Evolutionary conservation across 92 coral and sea anemone genomes (phyloP), one percentile per base, ranked within the genome.

Genomic region (Porites cylindrica): DNA sequence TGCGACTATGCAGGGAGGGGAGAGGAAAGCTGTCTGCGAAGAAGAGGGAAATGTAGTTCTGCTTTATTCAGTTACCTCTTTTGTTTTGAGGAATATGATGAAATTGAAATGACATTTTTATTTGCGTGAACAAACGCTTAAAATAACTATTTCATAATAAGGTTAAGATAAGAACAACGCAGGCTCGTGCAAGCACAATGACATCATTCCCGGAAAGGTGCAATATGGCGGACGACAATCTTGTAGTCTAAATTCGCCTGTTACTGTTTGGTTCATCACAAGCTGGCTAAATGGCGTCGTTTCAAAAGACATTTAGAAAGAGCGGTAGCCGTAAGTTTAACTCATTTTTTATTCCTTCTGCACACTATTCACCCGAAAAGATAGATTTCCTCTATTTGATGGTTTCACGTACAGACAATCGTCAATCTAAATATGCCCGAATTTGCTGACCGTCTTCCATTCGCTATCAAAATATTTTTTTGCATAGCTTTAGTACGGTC

Each of bases 271-370:
- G 67, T 47, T 59, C 60, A 77, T 70, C 76, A 29, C 71, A 7
- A 17, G 21, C 69, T n/a, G 4, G 69, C 50, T 38, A 4, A 24
- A 85, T 85, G 89, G 83, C 89, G 14, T 76, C 82, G 16, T 85
- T 85, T 72, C 92, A 88, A 71, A 90, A 82, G 91, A 92, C 95
- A 20, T 92, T 92, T 86, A 88, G 95, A 47, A 92, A 92, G 83
- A 85, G 93, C 52, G 95, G 95, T 18, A 89, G 81, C 79, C 95
- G 95, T 92, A 79, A 89, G 95, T 92, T 71, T 20, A 72, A 32
- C 66, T 26, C 79, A 10, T 76, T 43, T 51, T 51, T 64, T 66
- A 0, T 58, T 38, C 8, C 5, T 17, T 19, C 4, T 51, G 43
- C 5, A 64, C 18, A 54, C 52, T 24, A 21, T 32, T 66, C 43